These are phyloP conservation scores for Falco biarmicus DNA, from an alignment of 2,797 vertebrate species.

Conservation along the genomic window DNA sequence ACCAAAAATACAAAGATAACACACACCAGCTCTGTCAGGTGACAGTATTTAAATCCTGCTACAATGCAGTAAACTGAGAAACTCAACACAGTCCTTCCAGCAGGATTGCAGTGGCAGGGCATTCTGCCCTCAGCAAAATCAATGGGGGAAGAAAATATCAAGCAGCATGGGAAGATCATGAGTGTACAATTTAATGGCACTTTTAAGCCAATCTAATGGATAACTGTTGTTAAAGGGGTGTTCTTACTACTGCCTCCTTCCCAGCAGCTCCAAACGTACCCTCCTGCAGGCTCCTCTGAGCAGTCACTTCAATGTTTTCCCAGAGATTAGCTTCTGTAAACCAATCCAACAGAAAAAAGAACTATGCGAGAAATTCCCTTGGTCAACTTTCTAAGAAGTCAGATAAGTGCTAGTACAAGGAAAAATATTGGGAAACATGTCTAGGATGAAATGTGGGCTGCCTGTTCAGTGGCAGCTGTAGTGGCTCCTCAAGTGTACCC, in stretches of 20 bases:
- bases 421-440: background rate
- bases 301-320: background rate
- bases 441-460: background rate
- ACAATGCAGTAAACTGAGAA: background rate
- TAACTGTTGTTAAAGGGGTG: background rate
- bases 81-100: background rate
- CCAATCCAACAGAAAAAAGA: background rate
- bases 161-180: fast-evolving
- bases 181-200: background rate
- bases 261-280: background rate
- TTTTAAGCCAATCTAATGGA: background rate
- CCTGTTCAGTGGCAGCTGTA: background rate
- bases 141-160: background rate
- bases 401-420: background rate
- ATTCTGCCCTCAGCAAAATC: background rate
- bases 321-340: background rate
- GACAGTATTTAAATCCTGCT: background rate
- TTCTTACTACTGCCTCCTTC: background rate
- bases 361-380: background rate
- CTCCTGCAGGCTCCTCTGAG: background rate
- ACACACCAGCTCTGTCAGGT: background rate
- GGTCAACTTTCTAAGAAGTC: background rate
- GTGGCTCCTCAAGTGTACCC: background rate
- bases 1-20: background rate
- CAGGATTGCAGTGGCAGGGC: background rate